Evolutionary conservation across 2,888 invertebrate genomes (phyloP), one percentile per base, ranked within the genome.

Genomic region (Myopa testacea): DNA sequence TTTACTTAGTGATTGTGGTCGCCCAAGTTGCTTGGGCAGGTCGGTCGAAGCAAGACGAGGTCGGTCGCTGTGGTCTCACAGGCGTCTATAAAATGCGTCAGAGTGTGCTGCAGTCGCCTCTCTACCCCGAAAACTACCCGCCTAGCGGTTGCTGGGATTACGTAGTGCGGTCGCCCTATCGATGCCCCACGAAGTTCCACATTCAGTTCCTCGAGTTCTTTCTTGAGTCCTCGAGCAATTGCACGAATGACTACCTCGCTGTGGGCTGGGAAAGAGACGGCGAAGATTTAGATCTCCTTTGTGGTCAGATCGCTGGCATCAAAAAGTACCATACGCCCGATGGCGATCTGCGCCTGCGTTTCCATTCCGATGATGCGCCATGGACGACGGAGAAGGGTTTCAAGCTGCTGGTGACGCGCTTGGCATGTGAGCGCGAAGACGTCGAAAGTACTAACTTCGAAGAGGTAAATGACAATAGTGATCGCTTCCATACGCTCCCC

Each of bases 131-230:
- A 45, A 85, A 87, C 62, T 91, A 91, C 86, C 87, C 90, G 0
- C 77, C 84, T 4, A 88, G 90, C 79, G 82, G 86, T 4, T 92
- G 92, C 82, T 84, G 84, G 84, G 87, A 90, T 80, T 92, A 91
- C 81, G 86, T 88, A 5, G 83, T 93, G 38, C 90, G 90, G 77
- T 91, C 91, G 1, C 89, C 89, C 4, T 87, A 85, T 72, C 88
- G 87, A 7, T 92, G 92, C 80, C 88, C 90, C 16, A 90, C 90
- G 70, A 87, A 89, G 69, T 92, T 91, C 82, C 90, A 91, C 78
- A 86, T 93, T 50, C 90, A 91, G 82, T 92, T 92, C 82, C 83
- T 92, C 63, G 91, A 92, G 83, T 92, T 93, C 81, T 84, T 89
- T 78, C 79, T 92, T 62, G 89, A 90, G 81, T 79, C 89, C 1